These are phyloP conservation scores for Pandion haliaetus DNA, from an alignment of 2,113 vertebrate genomes.

Conservation along the genomic window DNA sequence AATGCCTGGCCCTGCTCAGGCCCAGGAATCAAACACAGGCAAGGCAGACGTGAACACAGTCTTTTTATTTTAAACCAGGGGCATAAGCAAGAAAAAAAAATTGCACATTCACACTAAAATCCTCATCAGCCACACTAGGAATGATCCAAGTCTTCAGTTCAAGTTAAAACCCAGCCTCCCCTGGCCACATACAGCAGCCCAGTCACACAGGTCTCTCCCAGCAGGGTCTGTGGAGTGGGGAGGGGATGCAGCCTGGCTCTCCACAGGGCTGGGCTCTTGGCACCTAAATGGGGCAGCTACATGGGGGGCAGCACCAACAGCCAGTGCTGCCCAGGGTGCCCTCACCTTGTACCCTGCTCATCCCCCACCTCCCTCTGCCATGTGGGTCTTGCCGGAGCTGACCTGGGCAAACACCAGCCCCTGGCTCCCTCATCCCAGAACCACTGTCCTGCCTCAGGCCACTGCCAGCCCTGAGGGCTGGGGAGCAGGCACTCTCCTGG, in stretches of 20 bases:
- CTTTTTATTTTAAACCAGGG: slow-evolving; percentile 73
- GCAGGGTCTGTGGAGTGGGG: background rate
- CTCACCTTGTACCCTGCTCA: background rate
- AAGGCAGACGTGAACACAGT: slow-evolving; percentile 27
- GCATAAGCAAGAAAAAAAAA: slow-evolving; percentile 59
- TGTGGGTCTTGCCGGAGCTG: background rate
- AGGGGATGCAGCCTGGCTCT: background rate
- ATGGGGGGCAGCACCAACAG: no score
- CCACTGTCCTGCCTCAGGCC: background rate
- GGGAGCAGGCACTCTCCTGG: background rate
- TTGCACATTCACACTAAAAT: slow-evolving; percentile 73
- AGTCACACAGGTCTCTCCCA: background rate
- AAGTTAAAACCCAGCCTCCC: background rate
- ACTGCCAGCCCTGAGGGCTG: accelerated
- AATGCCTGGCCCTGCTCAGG: background rate
- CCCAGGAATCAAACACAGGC: accelerated
- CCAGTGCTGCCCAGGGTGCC: background rate
- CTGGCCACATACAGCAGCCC: background rate
- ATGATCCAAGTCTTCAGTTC: slow-evolving; percentile 43
- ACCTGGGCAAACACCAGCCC: background rate
- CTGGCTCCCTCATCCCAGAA: no score
- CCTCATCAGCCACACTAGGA: slow-evolving; percentile 64
- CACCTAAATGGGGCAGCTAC: background rate
- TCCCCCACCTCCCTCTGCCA: background rate
- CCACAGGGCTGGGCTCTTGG: accelerated